A percentile compares a stretch with the other conserved stretches of the same genome.
phyloP scores from a whole-genome alignment of 2,113 vertebrate species.

The Myotis brandtii region DNA sequence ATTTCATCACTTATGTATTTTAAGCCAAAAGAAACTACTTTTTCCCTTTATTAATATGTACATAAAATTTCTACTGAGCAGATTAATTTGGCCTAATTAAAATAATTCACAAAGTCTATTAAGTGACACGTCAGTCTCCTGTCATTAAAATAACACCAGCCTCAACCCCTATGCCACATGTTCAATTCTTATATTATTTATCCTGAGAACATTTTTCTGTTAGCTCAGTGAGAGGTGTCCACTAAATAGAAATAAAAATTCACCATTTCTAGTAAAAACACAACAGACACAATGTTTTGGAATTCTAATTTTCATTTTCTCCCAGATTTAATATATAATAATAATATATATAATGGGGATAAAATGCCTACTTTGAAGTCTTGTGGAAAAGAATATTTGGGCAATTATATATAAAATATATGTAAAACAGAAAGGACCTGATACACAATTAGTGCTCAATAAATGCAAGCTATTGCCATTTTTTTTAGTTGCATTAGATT shows the following conservation, averaged over 20 bases:
- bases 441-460: background rate
- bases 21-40: background rate
- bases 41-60: constrained; percentile 23
- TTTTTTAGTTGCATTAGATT: too few relatives aligned
- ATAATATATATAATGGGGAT: background rate
- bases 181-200: background rate
- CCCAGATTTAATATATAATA: background rate
- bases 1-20: background rate
- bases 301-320: constrained; percentile 19
- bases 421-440: background rate
- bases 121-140: background rate
- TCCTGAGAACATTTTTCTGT: background rate
- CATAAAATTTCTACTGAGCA: background rate
- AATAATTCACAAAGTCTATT: background rate
- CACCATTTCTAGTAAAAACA: background rate
- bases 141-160: background rate
- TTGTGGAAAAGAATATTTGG: background rate
- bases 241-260: constrained; percentile 5
- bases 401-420: background rate
- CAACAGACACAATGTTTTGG: background rate
- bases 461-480: background rate
- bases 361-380: background rate
- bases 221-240: background rate
- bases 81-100: background rate
- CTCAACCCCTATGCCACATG: background rate